These are phyloP conservation scores for Nothocercus nigrocapillus DNA, from an alignment of 2,113 vertebrate species.

Conservation along the genomic window DNA sequence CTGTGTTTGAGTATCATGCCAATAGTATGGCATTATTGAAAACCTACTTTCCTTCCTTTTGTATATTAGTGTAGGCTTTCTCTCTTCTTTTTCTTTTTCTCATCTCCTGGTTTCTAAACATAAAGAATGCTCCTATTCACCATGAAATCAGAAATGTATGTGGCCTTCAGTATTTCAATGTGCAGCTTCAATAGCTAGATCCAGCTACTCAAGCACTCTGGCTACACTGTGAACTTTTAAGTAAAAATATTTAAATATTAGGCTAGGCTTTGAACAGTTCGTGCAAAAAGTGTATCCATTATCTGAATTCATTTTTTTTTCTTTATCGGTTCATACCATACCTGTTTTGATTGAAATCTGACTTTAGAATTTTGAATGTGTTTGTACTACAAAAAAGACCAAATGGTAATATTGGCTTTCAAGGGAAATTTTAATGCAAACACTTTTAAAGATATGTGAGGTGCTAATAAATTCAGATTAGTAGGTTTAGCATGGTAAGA, in stretches of 20 bases:
- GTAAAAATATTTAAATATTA: neutral
- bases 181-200: neutral
- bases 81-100: neutral
- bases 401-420: neutral
- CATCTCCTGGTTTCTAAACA: neutral
- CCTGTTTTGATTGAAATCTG: neutral
- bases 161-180: neutral
- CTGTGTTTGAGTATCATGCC: neutral
- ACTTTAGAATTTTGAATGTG: neutral
- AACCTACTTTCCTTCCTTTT: neutral
- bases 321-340: neutral
- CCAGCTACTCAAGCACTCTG: neutral
- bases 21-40: neutral
- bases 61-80: too few relatives aligned
- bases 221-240: neutral
- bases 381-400: neutral
- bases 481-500: neutral
- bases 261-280: neutral
- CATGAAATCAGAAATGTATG: neutral
- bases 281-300: rapidly evolving
- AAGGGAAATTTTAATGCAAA: neutral
- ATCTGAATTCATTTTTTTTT: neutral
- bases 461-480: neutral
- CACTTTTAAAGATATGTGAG: neutral
- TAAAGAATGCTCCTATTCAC: neutral